phyloP scores from a whole-genome alignment of 2,113 vertebrate species.

The Eolophus roseicapilla region DNA sequence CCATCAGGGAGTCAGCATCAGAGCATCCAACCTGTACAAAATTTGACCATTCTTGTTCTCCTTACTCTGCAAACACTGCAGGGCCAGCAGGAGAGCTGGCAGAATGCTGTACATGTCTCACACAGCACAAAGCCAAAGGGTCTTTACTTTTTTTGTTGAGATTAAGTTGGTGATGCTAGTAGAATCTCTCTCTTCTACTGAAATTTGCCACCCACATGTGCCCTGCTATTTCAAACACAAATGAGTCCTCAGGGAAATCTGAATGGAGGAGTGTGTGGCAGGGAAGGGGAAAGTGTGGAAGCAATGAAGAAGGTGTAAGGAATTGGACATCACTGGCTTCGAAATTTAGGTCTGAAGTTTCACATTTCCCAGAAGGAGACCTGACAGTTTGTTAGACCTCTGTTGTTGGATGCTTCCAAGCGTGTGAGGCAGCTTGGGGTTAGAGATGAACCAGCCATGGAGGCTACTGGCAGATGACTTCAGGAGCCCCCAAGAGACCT shows the following conservation, averaged over 20 bases:
- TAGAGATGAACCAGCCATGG: background rate
- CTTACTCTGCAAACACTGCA: background rate
- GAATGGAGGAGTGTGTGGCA: background rate
- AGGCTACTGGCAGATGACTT: background rate
- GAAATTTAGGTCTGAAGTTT: background rate
- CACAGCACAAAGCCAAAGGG: background rate
- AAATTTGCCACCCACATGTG: background rate
- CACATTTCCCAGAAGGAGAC: background rate
- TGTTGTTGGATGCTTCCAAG: background rate
- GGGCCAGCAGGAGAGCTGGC: background rate
- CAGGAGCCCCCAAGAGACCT: background rate
- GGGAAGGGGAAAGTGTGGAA: background rate
- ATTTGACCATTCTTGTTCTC: background rate
- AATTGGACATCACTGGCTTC: background rate
- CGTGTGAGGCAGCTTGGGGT: background rate
- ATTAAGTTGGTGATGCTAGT: background rate
- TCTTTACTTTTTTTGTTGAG: background rate
- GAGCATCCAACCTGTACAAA: background rate
- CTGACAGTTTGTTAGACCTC: background rate
- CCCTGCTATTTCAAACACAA: background rate
- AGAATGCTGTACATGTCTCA: background rate
- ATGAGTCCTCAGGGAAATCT: background rate
- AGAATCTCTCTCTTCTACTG: background rate
- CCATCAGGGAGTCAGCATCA: background rate
- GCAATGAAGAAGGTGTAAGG: rapidly evolving